Evolutionary conservation across 2,113 vertebrate species (phyloP).

Genomic region (Pungitius pungitius): DNA sequence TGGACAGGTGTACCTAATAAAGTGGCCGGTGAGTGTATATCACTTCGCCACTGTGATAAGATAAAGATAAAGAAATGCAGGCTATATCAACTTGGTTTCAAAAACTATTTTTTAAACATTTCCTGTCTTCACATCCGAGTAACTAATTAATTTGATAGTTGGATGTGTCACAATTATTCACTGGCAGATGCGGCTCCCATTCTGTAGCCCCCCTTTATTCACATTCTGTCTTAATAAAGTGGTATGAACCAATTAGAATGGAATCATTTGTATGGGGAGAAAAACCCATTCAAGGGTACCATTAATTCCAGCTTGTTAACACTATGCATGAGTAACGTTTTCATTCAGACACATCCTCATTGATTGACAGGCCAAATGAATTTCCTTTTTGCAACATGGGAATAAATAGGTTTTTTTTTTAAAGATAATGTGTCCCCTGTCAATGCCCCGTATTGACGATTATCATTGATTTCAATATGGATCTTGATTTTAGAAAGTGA

Average conservation of each 20-base stretch:
- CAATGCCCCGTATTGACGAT: neutral
- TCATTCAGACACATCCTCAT: conserved; percentile 49
- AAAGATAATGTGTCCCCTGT: conserved; percentile 15
- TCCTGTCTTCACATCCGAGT: conserved; percentile 17
- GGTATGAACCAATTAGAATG: conserved; percentile 62
- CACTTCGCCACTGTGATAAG: conserved; percentile 8
- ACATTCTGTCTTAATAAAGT: conserved; percentile 35
- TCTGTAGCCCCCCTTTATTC: conserved; percentile 25
- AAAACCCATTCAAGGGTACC: conserved; percentile 51
- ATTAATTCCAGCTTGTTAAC: conserved; percentile 65
- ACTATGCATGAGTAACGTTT: conserved; percentile 66
- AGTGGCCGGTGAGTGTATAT: too few relatives aligned
- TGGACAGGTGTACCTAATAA: too few relatives aligned
- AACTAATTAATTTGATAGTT: conserved; percentile 39
- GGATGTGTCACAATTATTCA: conserved; percentile 25
- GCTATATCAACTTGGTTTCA: conserved; percentile 35
- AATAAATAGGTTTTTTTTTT: conserved; percentile 8
- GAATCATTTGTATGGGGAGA: conserved; percentile 57
- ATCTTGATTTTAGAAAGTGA: neutral
- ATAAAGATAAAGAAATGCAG: conserved; percentile 8
- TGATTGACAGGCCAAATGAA: conserved; percentile 72
- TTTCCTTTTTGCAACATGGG: conserved; percentile 14
- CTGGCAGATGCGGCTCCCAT: conserved; percentile 1
- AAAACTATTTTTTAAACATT: conserved; percentile 25
- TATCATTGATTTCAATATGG: neutral